Percentiles rank a stretch among this genome's conserved stretches.
Evolutionary conservation across 2,888 invertebrate genomes (phyloP).

Genomic region (Alitta virens): DNA sequence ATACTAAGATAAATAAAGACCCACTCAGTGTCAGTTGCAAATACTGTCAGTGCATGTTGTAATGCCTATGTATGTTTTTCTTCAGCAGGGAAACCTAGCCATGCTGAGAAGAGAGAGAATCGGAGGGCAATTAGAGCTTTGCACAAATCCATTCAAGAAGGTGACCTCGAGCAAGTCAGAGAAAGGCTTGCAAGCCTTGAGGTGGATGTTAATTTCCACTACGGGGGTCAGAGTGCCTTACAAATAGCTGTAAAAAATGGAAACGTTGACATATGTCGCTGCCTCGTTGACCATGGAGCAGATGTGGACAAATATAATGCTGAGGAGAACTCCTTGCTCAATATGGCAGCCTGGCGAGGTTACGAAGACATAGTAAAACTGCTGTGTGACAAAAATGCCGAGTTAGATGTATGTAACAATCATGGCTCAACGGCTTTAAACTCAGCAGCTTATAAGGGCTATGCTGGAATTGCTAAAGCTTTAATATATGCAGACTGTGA

Average conservation of each 20-base stretch:
- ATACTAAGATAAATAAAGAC: too few species aligned
- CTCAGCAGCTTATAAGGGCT: conserved; percentile 41
- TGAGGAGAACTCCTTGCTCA: conserved; percentile 28
- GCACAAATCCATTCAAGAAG: conserved; percentile 42
- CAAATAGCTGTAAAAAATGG: conserved; percentile 47
- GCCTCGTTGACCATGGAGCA: conserved; percentile 44
- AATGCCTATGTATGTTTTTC: too few species aligned
- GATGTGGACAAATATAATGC: conserved; percentile 46
- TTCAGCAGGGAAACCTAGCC: too few species aligned
- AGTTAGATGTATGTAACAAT: conserved; percentile 43
- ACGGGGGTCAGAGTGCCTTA: conserved; percentile 45
- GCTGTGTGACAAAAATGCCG: conserved; percentile 40
- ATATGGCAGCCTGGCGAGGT: conserved; percentile 43
- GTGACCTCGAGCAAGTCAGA: conserved; percentile 34
- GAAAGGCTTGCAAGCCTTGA: conserved; percentile 36
- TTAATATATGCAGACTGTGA: conserved; percentile 43
- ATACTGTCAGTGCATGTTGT: too few species aligned
- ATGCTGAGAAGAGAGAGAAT: conserved; percentile 11
- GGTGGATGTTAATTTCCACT: conserved; percentile 52
- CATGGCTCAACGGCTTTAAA: conserved; percentile 42
- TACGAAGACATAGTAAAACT: conserved; percentile 36
- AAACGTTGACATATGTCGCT: conserved; percentile 38
- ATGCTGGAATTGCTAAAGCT: conserved; percentile 34
- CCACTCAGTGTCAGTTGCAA: too few species aligned
- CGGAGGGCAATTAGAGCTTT: conserved; percentile 23